phyloP scores from a whole-genome alignment of 2,888 invertebrate species.

The Drosophila borborema region DNA sequence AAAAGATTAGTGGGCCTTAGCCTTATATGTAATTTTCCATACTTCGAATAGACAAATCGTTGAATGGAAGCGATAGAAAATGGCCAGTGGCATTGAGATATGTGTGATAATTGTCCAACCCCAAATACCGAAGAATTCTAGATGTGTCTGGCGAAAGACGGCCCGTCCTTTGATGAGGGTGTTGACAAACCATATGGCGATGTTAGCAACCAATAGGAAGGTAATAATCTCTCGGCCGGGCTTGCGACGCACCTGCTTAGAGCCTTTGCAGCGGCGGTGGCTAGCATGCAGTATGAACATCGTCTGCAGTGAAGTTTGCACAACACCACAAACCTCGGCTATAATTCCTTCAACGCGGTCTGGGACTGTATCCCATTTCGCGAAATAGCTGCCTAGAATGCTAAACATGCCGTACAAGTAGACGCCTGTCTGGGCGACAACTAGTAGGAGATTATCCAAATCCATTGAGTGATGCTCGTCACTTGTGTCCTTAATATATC shows the following conservation, averaged over 20 bases:
- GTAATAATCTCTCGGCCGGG: constrained; percentile 95
- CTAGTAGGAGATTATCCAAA: constrained; percentile 92
- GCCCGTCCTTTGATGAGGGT: constrained; percentile 93
- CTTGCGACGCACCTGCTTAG: constrained; percentile 90
- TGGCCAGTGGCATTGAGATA: constrained; percentile 94
- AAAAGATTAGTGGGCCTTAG: constrained; percentile 84
- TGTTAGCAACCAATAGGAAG: constrained; percentile 92
- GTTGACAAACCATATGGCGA: constrained; percentile 95
- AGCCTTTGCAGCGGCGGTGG: constrained; percentile 90
- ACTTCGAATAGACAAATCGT: constrained; percentile 96
- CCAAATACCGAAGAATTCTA: constrained; percentile 94
- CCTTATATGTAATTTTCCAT: constrained; percentile 95
- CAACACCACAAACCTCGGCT: constrained; percentile 90
- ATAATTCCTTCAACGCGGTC: constrained; percentile 88
- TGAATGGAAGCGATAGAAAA: constrained; percentile 96
- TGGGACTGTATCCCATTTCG: constrained; percentile 83
- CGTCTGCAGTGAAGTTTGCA: constrained; percentile 92
- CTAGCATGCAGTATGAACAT: constrained; percentile 91
- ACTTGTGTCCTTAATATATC: constrained; percentile 86
- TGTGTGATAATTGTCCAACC: constrained; percentile 96
- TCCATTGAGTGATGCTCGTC: constrained; percentile 86
- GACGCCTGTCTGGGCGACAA: constrained; percentile 95
- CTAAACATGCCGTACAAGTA: constrained; percentile 95
- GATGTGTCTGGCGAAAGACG: constrained; percentile 92
- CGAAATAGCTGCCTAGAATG: constrained; percentile 88